Percentiles rank a stretch among this genome's conserved stretches.
phyloP scores from a whole-genome alignment of 2,113 vertebrate species.

The Phalacrocorax brasilianus region DNA sequence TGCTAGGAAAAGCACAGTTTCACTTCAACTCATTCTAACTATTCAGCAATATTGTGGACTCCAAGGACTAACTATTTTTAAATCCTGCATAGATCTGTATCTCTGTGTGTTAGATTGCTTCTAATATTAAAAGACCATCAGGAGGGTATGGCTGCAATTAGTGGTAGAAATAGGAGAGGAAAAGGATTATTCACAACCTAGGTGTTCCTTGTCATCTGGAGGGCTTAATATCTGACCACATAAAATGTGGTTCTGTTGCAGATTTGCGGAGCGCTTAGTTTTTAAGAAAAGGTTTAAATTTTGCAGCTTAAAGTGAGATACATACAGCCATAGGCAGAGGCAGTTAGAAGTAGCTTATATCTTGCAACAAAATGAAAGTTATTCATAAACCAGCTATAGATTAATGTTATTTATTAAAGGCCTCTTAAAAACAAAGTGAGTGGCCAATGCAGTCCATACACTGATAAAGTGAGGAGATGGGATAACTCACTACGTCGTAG shows the following conservation, averaged over 20 bases:
- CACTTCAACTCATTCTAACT: background rate
- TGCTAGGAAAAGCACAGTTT: background rate
- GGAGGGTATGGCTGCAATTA: background rate
- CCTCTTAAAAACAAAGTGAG: background rate
- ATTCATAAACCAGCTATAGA: background rate
- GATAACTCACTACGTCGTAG: background rate
- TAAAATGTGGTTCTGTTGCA: background rate
- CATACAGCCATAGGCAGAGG: background rate
- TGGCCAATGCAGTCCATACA: fast-evolving
- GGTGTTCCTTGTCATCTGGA: background rate
- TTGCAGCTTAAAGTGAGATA: background rate
- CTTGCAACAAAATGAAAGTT: background rate
- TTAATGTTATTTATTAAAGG: background rate
- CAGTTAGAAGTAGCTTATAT: background rate
- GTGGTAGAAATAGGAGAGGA: background rate
- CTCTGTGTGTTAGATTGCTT: background rate
- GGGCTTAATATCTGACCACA: background rate
- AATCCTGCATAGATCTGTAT: background rate
- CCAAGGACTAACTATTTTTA: background rate
- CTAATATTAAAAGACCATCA: background rate
- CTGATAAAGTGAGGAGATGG: background rate
- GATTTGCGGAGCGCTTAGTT: background rate
- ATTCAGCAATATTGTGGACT: background rate
- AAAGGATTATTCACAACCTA: background rate
- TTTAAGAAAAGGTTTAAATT: background rate